A percentile compares a stretch with the other conserved stretches of the same genome.
Conservation (phyloP, 2,797 vertebrate species). For the Myioborus miniatus region DNA sequence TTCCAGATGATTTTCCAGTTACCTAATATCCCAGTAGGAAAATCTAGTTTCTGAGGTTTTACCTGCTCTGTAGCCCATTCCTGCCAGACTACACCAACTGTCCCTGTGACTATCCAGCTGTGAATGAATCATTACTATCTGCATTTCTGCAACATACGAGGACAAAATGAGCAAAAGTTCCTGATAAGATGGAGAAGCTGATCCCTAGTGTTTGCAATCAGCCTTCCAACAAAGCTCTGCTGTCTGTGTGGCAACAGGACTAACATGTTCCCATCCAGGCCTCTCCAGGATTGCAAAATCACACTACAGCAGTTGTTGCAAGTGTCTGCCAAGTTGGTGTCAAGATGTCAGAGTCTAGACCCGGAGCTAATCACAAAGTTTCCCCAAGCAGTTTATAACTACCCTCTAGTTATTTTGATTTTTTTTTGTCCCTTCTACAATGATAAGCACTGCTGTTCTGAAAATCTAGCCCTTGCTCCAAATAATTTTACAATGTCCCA, state of each 20-base stretch:
- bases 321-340: neutral
- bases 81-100: neutral
- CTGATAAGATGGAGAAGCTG: neutral
- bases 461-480: neutral
- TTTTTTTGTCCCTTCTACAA: neutral
- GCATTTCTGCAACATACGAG: neutral
- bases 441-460: neutral
- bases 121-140: neutral
- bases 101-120: neutral
- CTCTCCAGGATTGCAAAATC: neutral
- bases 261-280: accelerated
- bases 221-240: neutral
- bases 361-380: neutral
- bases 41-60: neutral
- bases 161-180: neutral
- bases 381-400: neutral
- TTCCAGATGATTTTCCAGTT: neutral
- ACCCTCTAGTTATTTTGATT: neutral
- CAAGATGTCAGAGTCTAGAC: neutral
- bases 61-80: neutral
- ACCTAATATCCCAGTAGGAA: neutral
- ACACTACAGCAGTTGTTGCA: neutral
- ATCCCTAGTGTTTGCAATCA: neutral
- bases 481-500: neutral
- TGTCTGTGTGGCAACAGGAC: neutral